These are phyloP conservation scores for Ptychoptera contaminata DNA, from an alignment of 2,888 invertebrate species.

Conservation along the genomic window DNA sequence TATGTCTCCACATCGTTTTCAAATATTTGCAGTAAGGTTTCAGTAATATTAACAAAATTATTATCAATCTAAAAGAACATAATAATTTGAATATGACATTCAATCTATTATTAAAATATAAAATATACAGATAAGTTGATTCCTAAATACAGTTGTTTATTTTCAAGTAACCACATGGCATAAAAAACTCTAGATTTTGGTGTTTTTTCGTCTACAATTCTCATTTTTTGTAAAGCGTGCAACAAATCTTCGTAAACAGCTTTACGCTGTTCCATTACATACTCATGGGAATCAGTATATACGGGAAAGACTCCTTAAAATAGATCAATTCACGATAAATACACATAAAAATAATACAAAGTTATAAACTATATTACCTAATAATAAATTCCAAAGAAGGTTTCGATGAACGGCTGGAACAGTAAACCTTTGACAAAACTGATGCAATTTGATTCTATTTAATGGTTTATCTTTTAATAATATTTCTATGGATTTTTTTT, in stretches of 20 bases:
- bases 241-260: constrained; percentile 60
- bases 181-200: constrained; percentile 52
- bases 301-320: constrained; percentile 56
- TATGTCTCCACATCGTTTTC: constrained; percentile 64
- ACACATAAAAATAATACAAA: no score
- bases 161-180: constrained; percentile 69
- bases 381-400: constrained; percentile 70
- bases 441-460: constrained; percentile 62
- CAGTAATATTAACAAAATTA: constrained; percentile 47
- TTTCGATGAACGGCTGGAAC: constrained; percentile 63
- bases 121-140: constrained; percentile 31
- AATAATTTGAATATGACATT: neutral
- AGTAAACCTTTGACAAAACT: constrained; percentile 71
- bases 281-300: constrained; percentile 57
- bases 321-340: no score
- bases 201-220: constrained; percentile 44
- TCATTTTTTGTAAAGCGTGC: constrained; percentile 51
- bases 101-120: neutral
- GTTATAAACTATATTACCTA: constrained; percentile 38
- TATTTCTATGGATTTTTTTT: constrained; percentile 79
- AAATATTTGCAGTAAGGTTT: constrained; percentile 52
- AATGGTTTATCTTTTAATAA: constrained; percentile 70
- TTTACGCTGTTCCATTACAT: constrained; percentile 55
- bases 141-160: constrained; percentile 42
- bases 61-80: constrained; percentile 32